Evolutionary conservation across 1,140 invertebrate species (phyloP).

Genomic region (Metaphire vulgaris): DNA sequence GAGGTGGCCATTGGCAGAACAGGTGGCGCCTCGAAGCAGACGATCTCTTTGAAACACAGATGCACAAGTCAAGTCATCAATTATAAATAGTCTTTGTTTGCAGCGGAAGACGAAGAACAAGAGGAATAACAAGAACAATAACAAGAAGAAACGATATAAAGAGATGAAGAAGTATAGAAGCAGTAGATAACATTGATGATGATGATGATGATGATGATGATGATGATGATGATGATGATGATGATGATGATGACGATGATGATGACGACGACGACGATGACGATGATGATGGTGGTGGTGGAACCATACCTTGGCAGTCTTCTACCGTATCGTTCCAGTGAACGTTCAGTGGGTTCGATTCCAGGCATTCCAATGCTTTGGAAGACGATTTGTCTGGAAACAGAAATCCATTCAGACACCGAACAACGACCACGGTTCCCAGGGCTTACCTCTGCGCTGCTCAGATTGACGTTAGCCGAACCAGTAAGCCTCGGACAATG

Average conservation of each 20-base stretch:
- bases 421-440: background rate
- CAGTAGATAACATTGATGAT: background rate
- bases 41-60: too few species aligned
- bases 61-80: too few species aligned
- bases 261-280: background rate
- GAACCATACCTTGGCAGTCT: background rate
- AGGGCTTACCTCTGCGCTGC: background rate
- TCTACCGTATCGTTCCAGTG: background rate
- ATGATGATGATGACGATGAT: slow-evolving; percentile 1
- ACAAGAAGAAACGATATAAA: too few species aligned
- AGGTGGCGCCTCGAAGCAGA: too few species aligned
- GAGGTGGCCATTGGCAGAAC: too few species aligned
- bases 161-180: too few species aligned
- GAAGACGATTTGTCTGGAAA: background rate
- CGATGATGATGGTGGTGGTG: too few species aligned
- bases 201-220: slow-evolving; percentile 2
- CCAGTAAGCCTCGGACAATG: background rate
- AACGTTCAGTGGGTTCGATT: background rate
- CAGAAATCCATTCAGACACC: background rate
- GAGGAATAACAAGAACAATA: too few species aligned
- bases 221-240: slow-evolving; percentile 2
- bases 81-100: too few species aligned
- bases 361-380: background rate
- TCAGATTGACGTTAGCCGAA: background rate
- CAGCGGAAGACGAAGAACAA: too few species aligned